phyloP scores from a whole-genome alignment of 2,797 vertebrate species.

The Enteromius treurensis region DNA sequence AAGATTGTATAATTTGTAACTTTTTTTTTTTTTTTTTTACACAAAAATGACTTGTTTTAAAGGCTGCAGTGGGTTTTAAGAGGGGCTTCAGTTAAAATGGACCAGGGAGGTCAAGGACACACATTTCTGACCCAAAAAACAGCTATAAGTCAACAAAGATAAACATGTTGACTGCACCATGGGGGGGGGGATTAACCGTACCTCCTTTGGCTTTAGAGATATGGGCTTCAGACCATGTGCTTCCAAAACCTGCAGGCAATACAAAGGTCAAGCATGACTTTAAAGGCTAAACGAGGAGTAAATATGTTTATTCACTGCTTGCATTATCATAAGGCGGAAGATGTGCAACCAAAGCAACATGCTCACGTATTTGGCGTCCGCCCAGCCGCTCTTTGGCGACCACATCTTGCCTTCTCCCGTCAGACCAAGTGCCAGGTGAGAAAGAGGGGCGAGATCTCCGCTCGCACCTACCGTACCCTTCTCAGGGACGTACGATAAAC shows the following conservation, averaged over 20 bases:
- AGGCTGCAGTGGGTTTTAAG: background rate
- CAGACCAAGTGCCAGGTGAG: conserved; percentile 94
- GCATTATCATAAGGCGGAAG: conserved; percentile 52
- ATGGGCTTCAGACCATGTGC: conserved; percentile 94
- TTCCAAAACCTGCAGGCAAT: conserved; percentile 85
- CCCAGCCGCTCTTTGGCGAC: conserved; percentile 99
- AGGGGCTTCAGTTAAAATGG: background rate
- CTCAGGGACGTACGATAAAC: conserved; percentile 94
- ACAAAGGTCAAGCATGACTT: conserved; percentile 62
- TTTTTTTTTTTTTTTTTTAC: no score
- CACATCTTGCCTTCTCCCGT: conserved; percentile 99
- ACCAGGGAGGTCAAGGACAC: conserved; percentile 38
- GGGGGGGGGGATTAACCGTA: conserved; percentile 68
- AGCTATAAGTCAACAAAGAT: conserved; percentile 48
- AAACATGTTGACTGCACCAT: conserved; percentile 51
- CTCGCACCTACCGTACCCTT: conserved; percentile 98
- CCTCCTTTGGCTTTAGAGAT: conserved; percentile 95
- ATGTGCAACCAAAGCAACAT: background rate
- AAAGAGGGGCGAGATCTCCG: conserved; percentile 94
- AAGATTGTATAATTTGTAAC: background rate
- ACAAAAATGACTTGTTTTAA: background rate
- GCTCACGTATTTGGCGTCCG: conserved; percentile 98
- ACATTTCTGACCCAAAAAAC: conserved; percentile 12
- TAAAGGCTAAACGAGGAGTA: conserved; percentile 65
- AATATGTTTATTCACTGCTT: conserved; percentile 66